Evolutionary conservation across 2,113 vertebrate species (phyloP), one percentile per base, ranked within the genome.

Genomic region (Dolichotis patagonum): DNA sequence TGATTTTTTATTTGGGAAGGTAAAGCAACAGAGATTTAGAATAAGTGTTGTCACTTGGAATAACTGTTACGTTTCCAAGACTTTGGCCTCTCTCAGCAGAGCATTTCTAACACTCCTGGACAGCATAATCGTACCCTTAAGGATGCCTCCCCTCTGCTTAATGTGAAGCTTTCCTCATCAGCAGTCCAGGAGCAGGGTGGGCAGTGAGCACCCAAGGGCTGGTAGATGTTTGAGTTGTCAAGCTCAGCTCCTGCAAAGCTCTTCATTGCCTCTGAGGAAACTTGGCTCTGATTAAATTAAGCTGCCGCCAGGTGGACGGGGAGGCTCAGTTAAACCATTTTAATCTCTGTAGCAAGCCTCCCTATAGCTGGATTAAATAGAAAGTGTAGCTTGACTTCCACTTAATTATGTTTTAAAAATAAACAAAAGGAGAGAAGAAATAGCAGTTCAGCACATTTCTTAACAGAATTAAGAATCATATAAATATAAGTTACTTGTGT

Each of bases 201-300:
- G 85, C 60, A 65, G 1, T 13, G 49, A 58, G 41, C n/a, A 12
- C 80, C 81, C 91, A 46, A 24, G 89, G 80, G 65, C 71, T 81
- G 83, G 73, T 14, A 35, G 30, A 2, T 5, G 41, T 94, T 67
- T 85, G 78, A 32, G 35, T 54, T 91, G 73, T 90, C 93, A 90
- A 46, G 60, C n/a, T 88, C 90, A 24, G 77, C 56, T 93, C 84
- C 60, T n/a, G 35, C 46, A 83, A 97, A 90, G 82, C 90, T 91
- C 77, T 83, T 97, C 84, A 96, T 94, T 92, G 95, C 89, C 75
- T 95, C 81, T 60, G 84, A 84, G 88, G 86, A 94, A 94, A 97
- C 95, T 96, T 87, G 65, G 80, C 93, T 82, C 43, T 35, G 32
- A 96, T 96, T 97, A 96, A 96, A 35, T 85, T 94, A 97, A 94